A percentile compares a stretch with the other conserved stretches of the same genome.
Conservation (phyloP, 2,113 vertebrate species). For the Esox niger region DNA sequence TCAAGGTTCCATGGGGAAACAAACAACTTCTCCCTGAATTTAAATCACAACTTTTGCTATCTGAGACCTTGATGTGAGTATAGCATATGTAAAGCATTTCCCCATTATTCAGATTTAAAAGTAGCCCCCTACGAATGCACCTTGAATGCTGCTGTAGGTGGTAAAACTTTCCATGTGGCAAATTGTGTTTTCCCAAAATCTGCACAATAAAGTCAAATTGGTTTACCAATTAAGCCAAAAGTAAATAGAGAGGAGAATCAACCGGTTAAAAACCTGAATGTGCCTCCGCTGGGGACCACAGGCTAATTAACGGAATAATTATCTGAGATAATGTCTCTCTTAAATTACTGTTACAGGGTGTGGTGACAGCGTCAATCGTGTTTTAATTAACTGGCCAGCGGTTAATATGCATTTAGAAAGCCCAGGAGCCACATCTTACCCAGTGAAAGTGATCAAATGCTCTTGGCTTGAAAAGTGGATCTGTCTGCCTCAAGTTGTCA, state of each 20-base stretch:
- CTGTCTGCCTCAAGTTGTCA: conserved; percentile 36
- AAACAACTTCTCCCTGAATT: no score
- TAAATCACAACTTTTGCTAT: no score
- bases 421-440: conserved; percentile 44
- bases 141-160: no score
- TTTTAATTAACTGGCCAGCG: conserved; percentile 70
- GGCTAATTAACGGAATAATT: conserved; percentile 71
- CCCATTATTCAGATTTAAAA: no score
- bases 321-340: conserved; percentile 62
- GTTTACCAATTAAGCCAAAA: conserved; percentile 25
- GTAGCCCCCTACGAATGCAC: no score
- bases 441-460: conserved; percentile 47
- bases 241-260: conserved; percentile 22
- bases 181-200: no score
- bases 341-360: conserved; percentile 59
- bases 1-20: no score
- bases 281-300: conserved; percentile 28
- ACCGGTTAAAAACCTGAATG: conserved; percentile 18
- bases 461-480: neutral
- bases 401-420: conserved; percentile 58
- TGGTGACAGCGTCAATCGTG: conserved; percentile 53
- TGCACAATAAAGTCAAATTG: no score
- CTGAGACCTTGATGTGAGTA: no score
- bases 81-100: no score
- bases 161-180: no score